Evolutionary conservation across 2,113 vertebrate species (phyloP).

Genomic region (Malurus cyaneus): DNA sequence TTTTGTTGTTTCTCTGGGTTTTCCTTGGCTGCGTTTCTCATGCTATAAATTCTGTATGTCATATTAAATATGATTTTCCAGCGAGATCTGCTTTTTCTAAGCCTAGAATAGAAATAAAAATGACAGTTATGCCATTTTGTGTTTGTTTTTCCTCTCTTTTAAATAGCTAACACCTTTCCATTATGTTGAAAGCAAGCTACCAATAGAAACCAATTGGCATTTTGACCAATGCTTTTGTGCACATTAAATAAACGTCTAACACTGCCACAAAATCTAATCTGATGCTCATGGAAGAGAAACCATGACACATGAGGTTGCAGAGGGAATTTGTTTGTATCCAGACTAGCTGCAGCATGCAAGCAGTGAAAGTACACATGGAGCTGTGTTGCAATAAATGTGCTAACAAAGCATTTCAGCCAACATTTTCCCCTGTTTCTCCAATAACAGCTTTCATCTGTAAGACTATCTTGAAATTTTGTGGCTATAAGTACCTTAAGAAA

Average conservation of each 20-base stretch:
- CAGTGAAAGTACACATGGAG: neutral
- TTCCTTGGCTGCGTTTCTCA: neutral
- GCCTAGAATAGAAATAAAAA: neutral
- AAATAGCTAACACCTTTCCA: neutral
- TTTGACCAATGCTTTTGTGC: neutral
- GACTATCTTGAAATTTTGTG: neutral
- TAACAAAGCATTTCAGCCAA: neutral
- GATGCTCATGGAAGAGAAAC: neutral
- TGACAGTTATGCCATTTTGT: neutral
- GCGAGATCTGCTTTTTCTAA: neutral
- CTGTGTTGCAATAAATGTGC: neutral
- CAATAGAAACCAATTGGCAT: neutral
- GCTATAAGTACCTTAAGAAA: neutral
- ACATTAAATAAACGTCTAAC: neutral
- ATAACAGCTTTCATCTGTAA: too few species aligned
- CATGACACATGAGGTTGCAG: neutral
- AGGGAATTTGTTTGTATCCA: neutral
- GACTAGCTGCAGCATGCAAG: neutral
- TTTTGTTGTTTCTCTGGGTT: neutral
- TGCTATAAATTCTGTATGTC: slow-evolving; percentile 1
- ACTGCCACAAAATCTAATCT: neutral
- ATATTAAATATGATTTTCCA: slow-evolving; percentile 6
- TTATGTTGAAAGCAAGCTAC: neutral
- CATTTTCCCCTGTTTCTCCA: neutral
- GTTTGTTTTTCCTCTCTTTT: slow-evolving; percentile 4